Evolutionary conservation across 2,113 vertebrate genomes (phyloP).

Genomic region (Etheostoma cragini): DNA sequence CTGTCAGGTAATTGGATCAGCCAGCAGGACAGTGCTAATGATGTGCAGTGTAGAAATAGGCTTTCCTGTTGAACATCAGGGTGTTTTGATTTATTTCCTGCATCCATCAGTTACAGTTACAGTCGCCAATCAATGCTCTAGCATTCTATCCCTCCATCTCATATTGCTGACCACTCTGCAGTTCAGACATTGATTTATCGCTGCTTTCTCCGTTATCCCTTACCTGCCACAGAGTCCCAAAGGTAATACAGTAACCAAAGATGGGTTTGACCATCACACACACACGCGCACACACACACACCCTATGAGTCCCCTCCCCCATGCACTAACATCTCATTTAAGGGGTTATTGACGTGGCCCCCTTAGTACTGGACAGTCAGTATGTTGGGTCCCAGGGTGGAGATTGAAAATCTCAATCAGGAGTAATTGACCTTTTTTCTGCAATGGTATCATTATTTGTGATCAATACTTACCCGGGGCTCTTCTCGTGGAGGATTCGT

Average conservation of each 20-base stretch:
- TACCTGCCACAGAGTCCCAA: conserved; percentile 56
- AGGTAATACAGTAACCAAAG: conserved; percentile 59
- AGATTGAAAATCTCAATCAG: conserved; percentile 34
- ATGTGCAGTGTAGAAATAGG: not conserved
- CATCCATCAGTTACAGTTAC: conserved; percentile 26
- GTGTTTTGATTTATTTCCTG: conserved; percentile 10
- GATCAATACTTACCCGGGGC: conserved; percentile 51
- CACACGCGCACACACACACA: not conserved
- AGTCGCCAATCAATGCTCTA: not conserved
- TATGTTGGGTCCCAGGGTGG: not conserved
- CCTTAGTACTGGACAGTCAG: conserved; percentile 18
- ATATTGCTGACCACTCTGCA: conserved; percentile 43
- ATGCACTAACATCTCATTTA: conserved; percentile 49
- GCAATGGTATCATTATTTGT: conserved; percentile 18
- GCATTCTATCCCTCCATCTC: conserved; percentile 23
- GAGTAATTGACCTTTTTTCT: conserved; percentile 50
- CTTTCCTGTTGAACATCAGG: not conserved
- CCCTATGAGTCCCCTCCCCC: conserved; percentile 4
- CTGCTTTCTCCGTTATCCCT: conserved; percentile 54
- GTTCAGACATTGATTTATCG: conserved; percentile 66
- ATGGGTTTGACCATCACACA: conserved; percentile 33
- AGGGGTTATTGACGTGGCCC: conserved; percentile 35
- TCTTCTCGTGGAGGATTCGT: conserved; percentile 9
- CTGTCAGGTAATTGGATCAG: not conserved
- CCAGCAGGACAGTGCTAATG: conserved; percentile 7